phyloP scores from a whole-genome alignment of 2,113 vertebrate genomes.

The Oxyruncus cristatus region DNA sequence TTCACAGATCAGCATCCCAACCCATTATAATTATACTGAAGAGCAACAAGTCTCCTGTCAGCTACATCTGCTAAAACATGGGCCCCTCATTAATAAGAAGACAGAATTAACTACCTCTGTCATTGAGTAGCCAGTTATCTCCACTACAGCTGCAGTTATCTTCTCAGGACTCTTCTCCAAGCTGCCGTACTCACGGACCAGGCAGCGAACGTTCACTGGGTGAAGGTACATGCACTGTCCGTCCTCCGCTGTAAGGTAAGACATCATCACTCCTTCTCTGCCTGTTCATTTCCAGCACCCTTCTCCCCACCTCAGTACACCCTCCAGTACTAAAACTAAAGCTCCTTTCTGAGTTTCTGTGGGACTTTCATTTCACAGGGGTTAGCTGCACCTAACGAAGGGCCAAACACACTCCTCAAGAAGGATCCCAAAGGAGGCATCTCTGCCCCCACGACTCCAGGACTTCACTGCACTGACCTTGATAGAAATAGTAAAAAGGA shows the following conservation, averaged over 20 bases:
- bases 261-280: background rate
- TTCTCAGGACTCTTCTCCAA: constrained; percentile 91
- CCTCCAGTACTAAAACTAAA: background rate
- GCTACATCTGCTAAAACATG: background rate
- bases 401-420: background rate
- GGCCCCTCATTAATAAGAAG: background rate
- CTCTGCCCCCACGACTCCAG: background rate
- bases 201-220: constrained; percentile 93
- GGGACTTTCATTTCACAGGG: background rate
- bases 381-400: background rate
- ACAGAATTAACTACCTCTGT: constrained; percentile 82
- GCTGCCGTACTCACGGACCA: constrained; percentile 91
- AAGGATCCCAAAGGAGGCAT: background rate
- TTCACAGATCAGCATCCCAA: background rate
- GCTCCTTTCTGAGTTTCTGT: background rate
- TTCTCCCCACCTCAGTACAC: background rate
- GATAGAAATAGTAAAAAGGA: constrained; percentile 97
- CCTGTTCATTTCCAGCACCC: background rate
- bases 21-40: background rate
- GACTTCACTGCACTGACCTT: constrained; percentile 78
- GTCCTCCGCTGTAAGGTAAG: constrained; percentile 82
- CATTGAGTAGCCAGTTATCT: constrained; percentile 93
- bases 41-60: background rate
- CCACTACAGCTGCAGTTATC: constrained; percentile 91
- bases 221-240: constrained; percentile 98